Percentiles rank a stretch among this genome's conserved stretches.
Evolutionary conservation across 2,888 invertebrate genomes (phyloP).

Genomic region (Archips crataeganus): DNA sequence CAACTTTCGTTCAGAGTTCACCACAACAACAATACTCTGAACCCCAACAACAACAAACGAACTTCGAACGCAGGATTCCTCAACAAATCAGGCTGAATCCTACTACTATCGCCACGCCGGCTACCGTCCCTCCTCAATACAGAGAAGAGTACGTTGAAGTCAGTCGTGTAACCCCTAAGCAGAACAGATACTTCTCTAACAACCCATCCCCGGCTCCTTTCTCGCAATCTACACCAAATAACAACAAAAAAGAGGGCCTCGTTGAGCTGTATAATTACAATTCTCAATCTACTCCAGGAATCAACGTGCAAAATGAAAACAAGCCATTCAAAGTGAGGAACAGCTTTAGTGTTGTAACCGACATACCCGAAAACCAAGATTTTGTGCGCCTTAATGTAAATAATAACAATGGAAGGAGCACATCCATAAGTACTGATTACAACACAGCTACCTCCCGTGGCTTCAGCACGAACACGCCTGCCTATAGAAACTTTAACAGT

Average conservation of each 20-base stretch:
- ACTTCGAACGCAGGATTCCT: slow-evolving; percentile 58
- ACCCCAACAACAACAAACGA: slow-evolving; percentile 40
- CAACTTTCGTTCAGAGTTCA: slow-evolving; percentile 54
- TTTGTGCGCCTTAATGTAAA: slow-evolving; percentile 62
- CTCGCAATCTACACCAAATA: slow-evolving; percentile 55
- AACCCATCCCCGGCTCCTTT: slow-evolving; percentile 64
- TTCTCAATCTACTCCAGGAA: slow-evolving; percentile 69
- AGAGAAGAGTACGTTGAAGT: slow-evolving; percentile 82
- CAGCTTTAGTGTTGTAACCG: slow-evolving; percentile 68
- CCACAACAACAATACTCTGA: slow-evolving; percentile 32
- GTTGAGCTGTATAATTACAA: slow-evolving; percentile 81
- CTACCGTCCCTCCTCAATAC: slow-evolving; percentile 72
- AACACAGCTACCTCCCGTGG: slow-evolving; percentile 58
- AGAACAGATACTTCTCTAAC: slow-evolving; percentile 63
- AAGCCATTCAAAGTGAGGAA: slow-evolving; percentile 71
- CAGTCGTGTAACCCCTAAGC: slow-evolving; percentile 74
- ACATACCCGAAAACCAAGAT: slow-evolving; percentile 63
- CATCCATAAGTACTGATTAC: slow-evolving; percentile 61
- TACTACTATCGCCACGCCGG: slow-evolving; percentile 49
- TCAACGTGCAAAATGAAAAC: slow-evolving; percentile 66
- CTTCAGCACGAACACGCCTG: slow-evolving; percentile 63
- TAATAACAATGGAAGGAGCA: slow-evolving; percentile 53
- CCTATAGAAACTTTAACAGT: slow-evolving; percentile 73
- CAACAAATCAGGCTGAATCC: slow-evolving; percentile 57
- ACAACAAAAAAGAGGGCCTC: slow-evolving; percentile 75